A percentile compares a stretch with the other conserved stretches of the same genome.
These are phyloP conservation scores for Ovis aries DNA, from an alignment of 2,113 vertebrate genomes.

Conservation along the genomic window DNA sequence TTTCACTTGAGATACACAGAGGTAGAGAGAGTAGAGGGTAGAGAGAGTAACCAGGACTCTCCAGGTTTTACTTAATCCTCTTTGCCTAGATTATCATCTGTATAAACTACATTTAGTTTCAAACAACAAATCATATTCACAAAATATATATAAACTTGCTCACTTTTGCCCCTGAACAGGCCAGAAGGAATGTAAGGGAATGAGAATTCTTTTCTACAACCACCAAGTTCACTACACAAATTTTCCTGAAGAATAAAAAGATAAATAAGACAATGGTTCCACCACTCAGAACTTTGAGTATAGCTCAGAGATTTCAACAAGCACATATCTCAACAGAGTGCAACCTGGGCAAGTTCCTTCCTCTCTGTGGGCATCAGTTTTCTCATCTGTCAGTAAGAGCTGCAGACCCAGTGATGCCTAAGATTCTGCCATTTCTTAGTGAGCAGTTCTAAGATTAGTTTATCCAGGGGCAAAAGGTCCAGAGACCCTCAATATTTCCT, in stretches of 20 bases:
- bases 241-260: background rate
- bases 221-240: background rate
- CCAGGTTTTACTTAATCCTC: background rate
- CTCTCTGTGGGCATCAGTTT: background rate
- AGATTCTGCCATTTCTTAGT: background rate
- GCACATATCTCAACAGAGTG: background rate
- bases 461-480: background rate
- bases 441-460: background rate
- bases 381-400: background rate
- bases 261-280: background rate
- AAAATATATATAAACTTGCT: background rate
- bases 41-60: background rate
- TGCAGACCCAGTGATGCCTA: background rate
- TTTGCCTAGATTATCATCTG: background rate
- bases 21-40: background rate
- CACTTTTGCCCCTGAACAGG: background rate
- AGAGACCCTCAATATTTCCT: background rate
- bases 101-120: background rate
- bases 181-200: background rate
- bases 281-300: background rate
- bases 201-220: background rate
- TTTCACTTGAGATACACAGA: background rate
- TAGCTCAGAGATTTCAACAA: background rate
- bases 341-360: background rate
- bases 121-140: background rate